Evolutionary conservation across 2,888 invertebrate species (phyloP), one percentile per base, ranked within the genome.

Genomic region (Monochamus alternatus): DNA sequence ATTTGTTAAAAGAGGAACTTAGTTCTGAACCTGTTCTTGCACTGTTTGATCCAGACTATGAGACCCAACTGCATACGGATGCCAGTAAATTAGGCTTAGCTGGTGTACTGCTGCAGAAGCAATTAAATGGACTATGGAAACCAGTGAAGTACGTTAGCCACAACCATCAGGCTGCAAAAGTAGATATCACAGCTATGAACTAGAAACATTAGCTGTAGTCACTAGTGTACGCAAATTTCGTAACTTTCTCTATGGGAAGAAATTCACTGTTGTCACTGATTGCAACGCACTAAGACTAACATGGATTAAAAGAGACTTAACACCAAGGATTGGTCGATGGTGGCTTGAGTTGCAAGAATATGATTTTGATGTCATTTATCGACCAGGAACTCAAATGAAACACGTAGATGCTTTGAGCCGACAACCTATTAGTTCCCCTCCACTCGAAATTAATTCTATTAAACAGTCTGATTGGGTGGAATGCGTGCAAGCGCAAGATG

Each of bases 361-460:
- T 38, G 38, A 38, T 38, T 38, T 38, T 38, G 38, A 38, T 5
- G 38, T 38, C 5, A 7, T 38, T 38, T 38, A 38, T 38, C 38
- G 38, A 5, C 5, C 38, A 5, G 38, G 1, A 7, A 38, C 38
- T 5, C 38, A 38, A 51, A 60, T 12, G 38, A 62, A 70, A 7
- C 85, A 86, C 78, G 85, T 80, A 9, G 84, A 83, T 67, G 79
- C 82, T 0, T 32, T 85, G 9, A 80, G 83, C 14, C 30, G 83
- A 60, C 74, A 75, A 60, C 68, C 73, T 30, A 9, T 52, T 52
- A 52, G 4, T n/a, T 22, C 22, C 22, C 22, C 22, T 22, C 22
- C 22, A 22, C 22, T 22, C 22, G 22, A 22, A 22, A 14, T 73
- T 5, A 69, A 58, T 51, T n/a, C n/a, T 47, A 62, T 74, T 31